Percentiles rank a stretch among this genome's conserved stretches.
phyloP scores from a whole-genome alignment of 2,888 invertebrate species.

The Hesperia comma region DNA sequence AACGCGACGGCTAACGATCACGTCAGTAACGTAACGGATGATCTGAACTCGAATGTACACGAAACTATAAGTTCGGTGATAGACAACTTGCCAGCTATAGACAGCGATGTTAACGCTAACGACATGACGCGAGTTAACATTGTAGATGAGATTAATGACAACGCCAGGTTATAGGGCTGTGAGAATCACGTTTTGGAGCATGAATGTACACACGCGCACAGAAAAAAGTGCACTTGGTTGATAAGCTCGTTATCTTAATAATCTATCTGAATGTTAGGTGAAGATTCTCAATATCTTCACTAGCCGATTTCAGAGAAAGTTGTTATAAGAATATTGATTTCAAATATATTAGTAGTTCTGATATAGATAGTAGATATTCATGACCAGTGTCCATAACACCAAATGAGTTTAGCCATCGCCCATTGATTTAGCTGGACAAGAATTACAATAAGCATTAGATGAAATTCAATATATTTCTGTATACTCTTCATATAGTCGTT shows the following conservation, averaged over 20 bases:
- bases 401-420: no score
- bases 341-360: no score
- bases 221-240: not conserved
- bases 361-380: no score
- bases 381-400: no score
- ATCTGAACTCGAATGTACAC: constrained; percentile 28
- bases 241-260: not conserved
- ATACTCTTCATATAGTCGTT: no score
- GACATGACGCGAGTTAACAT: constrained; percentile 45
- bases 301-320: no score
- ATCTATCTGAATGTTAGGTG: not conserved
- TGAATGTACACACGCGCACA: not conserved
- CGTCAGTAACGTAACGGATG: constrained; percentile 32
- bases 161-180: constrained; percentile 17
- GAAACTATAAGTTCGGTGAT: constrained; percentile 64
- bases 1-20: constrained; percentile 26
- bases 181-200: not conserved
- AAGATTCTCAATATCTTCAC: no score
- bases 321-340: no score
- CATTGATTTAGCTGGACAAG: no score
- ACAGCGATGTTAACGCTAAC: constrained; percentile 73
- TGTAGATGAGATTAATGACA: constrained; percentile 12
- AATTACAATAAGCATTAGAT: no score
- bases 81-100: constrained; percentile 73
- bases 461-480: no score